Base-by-base conservation (phyloP, 2,113 vertebrate genomes). In the Benitochromis conjunctus region DNA sequence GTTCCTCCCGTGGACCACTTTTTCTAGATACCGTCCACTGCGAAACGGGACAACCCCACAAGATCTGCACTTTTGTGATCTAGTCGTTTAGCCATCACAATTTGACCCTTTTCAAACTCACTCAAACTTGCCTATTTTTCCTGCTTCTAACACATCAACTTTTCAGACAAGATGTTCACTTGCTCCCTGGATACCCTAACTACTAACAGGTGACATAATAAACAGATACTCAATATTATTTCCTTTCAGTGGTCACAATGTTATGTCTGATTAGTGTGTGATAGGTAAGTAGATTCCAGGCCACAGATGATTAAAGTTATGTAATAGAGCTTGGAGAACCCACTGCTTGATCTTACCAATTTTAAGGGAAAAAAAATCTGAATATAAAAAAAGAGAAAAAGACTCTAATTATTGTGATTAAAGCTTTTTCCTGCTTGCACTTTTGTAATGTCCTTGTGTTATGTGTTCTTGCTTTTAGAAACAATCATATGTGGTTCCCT, bases 221-320 rank as follows among this genome's bases (percentile, higher is more conserved):
- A 58, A 58, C 56, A 0, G 56, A 26, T 58, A 58, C 29, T 58
- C 1, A 0, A 13, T 58, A 24, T 58, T 29, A 58, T 58, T 58
- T 58, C 56, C 56, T 58, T 58, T 58, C 56, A 58, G 7, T 29
- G 56, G 56, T 29, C 56, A 58, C 56, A 58, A 58, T 29, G 56
- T 58, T 3, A 58, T 58, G 13, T 16, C 56, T 29, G 24, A 58
- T 58, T 24, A 29, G 56, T 58, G 13, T 88, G 88, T 80, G 76
- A 54, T 62, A 60, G 84, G 89, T 81, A 43, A 87, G 38, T 29
- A 62, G 76, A 89, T 81, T 88, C 19, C 53, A 41, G 60, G 36
- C 16, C 19, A 48, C 13, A 92, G 80, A 92, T 90, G 90, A 87
- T 88, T 84, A 84, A 86, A 91, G 34, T 56, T 71, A 48, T 38